A percentile compares a stretch with the other conserved stretches of the same genome.
phyloP scores from a whole-genome alignment of 2,888 invertebrate genomes.

The Lucinisca nassula region DNA sequence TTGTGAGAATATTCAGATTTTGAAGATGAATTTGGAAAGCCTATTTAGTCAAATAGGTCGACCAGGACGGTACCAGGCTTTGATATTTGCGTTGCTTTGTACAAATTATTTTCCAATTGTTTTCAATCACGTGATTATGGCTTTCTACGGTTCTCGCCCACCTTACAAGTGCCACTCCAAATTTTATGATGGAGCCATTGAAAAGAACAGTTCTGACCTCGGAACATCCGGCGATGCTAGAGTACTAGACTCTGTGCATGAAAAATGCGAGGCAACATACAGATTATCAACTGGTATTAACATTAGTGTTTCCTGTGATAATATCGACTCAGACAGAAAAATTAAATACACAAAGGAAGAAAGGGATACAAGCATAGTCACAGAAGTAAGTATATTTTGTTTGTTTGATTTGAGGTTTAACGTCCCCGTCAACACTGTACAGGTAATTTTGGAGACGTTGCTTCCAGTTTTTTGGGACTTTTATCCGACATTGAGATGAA shows the following conservation, averaged over 20 bases:
- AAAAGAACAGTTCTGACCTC: neutral
- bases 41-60: constrained; percentile 52
- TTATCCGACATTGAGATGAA: too few species aligned
- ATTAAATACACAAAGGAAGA: constrained; percentile 22
- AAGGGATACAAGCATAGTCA: constrained; percentile 37
- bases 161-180: constrained; percentile 45
- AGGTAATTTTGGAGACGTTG: too few species aligned
- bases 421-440: too few species aligned
- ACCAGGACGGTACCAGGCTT: constrained; percentile 67
- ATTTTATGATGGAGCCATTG: neutral
- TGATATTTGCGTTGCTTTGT: constrained; percentile 66
- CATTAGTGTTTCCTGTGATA: constrained; percentile 19
- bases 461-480: too few species aligned
- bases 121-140: constrained; percentile 73
- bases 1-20: too few species aligned
- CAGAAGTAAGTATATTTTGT: constrained; percentile 36
- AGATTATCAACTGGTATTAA: neutral
- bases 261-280: constrained; percentile 25
- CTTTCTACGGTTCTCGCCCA: constrained; percentile 68
- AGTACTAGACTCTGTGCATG: neutral
- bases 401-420: too few species aligned
- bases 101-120: constrained; percentile 69
- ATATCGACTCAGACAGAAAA: neutral
- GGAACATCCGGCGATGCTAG: neutral
- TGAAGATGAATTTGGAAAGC: constrained; percentile 40